Percentiles rank a stretch among this genome's conserved stretches.
These are phyloP conservation scores for Epizoanthus ramosus DNA, from an alignment of 92 coral and sea anemone species.

Conservation along the genomic window DNA sequence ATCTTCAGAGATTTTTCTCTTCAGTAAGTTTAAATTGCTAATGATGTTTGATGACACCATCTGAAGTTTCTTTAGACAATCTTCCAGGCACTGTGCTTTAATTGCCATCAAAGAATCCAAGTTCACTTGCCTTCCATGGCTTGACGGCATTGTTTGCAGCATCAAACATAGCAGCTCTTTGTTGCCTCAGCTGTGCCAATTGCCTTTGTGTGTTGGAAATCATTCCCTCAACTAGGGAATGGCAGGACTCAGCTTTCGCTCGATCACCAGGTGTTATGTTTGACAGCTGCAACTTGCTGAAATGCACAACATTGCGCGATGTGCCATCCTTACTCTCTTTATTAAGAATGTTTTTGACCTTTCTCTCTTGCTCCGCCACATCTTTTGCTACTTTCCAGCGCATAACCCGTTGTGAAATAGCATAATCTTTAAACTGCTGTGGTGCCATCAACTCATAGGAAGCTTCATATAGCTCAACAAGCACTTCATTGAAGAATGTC, in stretches of 20 bases:
- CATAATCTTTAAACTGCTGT: conserved; percentile 26
- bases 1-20: too few relatives aligned
- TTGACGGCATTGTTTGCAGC: not conserved
- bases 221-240: conserved; percentile 9
- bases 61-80: too few relatives aligned
- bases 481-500: conserved; percentile 7
- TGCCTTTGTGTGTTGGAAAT: not conserved
- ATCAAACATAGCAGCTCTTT: conserved; percentile 36
- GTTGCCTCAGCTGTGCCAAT: not conserved
- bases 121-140: conserved; percentile 17
- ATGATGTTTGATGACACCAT: too few relatives aligned
- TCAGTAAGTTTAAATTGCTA: too few relatives aligned
- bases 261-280: conserved; percentile 21
- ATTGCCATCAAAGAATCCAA: too few relatives aligned
- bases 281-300: not conserved
- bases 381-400: conserved; percentile 25
- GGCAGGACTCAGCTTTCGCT: conserved; percentile 37
- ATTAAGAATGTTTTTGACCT: conserved; percentile 2
- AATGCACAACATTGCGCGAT: conserved; percentile 15
- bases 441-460: conserved; percentile 22
- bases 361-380: conserved; percentile 17
- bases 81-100: too few relatives aligned
- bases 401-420: conserved; percentile 9
- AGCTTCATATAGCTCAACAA: conserved; percentile 8
- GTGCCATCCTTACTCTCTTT: conserved; percentile 40